Evolutionary conservation across 2,888 invertebrate species (phyloP), one percentile per base, ranked within the genome.

Genomic region (Stenodema calcarata): DNA sequence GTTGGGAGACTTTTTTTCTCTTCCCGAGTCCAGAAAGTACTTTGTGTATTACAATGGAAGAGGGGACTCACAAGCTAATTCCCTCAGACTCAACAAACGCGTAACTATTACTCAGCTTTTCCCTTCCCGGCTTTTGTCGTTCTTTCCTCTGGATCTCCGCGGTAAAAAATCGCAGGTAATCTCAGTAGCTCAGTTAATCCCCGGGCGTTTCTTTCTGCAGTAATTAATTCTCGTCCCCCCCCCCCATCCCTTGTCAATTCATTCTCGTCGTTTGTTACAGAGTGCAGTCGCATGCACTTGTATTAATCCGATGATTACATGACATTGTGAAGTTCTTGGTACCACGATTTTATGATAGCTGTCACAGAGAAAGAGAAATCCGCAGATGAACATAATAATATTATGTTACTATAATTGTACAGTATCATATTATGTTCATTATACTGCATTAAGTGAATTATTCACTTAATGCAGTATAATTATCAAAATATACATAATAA

Each of bases 161-260:
- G 35, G 50, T 73, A 84, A 84, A 84, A 83, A 84, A 84, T 84
- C 73, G 84, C 84, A 84, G 84, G 84, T 84, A 84, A 84, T 84
- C 75, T 73, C 75, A 14, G 73, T 30, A 27, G 70, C 75, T 54
- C 14, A 47, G 47, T 84, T 84, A 84, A 84, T 84, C 84, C 75
- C 44, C 23, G 47, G 44, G 70, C 23, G 47, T 75, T 84, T 47
- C 44, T 44, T 27, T 80, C 80, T 14, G 14, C 84, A 1, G 54
- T 84, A 84, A 84, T 84, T 84, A 84, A 84, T 73, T 84, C 27
- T 12, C 75, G 27, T 47, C 16, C 30, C 47, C 42, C 30, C 75
- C 18, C 18, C 28, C 18, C 28, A 18, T 4, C 23, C 1, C 35
- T 1, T 30, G 3, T 28, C 16, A 75, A 62, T 62, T 62, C 62